Evolutionary conservation across 2,888 invertebrate genomes (phyloP).

Genomic region (Eretmocerus hayati): DNA sequence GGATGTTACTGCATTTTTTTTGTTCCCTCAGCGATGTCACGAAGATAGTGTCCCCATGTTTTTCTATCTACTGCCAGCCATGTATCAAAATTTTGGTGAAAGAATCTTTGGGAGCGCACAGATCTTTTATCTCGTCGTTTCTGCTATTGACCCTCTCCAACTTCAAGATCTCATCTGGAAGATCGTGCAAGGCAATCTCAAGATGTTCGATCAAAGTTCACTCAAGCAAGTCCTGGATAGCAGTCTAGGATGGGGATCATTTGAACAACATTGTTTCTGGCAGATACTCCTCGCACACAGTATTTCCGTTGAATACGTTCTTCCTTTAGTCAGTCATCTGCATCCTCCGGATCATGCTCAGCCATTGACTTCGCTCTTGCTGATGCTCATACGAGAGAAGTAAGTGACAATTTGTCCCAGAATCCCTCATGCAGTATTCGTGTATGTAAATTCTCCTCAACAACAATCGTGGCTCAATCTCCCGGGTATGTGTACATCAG

Average conservation of each 20-base stretch:
- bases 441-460: no score
- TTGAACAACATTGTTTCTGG: constrained; percentile 97
- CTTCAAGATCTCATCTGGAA: constrained; percentile 85
- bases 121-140: constrained; percentile 80
- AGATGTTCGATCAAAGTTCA: constrained; percentile 75
- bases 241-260: constrained; percentile 92
- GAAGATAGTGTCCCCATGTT: constrained; percentile 82
- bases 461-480: no score
- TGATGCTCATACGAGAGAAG: constrained; percentile 88
- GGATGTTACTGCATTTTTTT: background rate
- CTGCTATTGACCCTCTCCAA: constrained; percentile 83
- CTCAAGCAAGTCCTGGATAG: constrained; percentile 68
- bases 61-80: constrained; percentile 87
- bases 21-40: constrained; percentile 66
- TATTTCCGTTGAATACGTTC: constrained; percentile 82
- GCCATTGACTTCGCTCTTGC: constrained; percentile 81
- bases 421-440: no score
- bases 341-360: constrained; percentile 83
- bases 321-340: constrained; percentile 71
- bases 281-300: constrained; percentile 91
- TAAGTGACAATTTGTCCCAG: no score
- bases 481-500: no score
- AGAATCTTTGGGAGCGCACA: constrained; percentile 82
- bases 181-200: constrained; percentile 80
- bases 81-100: constrained; percentile 84